Percentiles rank a stretch among this genome's conserved stretches.
Conservation (phyloP, 2,113 vertebrate species). For the Parotia lawesii region DNA sequence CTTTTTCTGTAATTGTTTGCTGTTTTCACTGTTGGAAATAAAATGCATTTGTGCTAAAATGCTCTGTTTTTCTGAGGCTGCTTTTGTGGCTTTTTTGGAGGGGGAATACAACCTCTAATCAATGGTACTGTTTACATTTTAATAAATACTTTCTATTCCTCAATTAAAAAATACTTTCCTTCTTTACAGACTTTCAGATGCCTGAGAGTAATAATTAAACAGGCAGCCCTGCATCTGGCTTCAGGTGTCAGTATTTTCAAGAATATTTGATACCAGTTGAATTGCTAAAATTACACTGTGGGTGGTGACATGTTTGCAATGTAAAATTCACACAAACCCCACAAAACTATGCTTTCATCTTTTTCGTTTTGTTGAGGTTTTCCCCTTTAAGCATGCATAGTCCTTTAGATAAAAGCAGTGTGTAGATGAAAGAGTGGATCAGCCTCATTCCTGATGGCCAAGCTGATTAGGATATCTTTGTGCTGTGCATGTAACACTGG, state of each 20-base stretch:
- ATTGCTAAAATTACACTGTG: not conserved
- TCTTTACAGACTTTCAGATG: not conserved
- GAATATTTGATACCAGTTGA: not conserved
- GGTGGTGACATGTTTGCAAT: not conserved
- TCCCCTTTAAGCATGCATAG: not conserved
- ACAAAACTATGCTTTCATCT: not conserved
- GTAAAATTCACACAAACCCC: not conserved
- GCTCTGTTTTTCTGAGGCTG: not conserved
- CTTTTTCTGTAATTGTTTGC: not conserved
- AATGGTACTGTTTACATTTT: not conserved
- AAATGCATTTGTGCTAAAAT: not conserved
- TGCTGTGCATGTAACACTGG: not conserved
- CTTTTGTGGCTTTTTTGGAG: not conserved
- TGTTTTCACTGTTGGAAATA: not conserved
- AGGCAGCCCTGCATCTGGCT: not conserved
- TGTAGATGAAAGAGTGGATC: not conserved
- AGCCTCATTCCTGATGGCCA: not conserved
- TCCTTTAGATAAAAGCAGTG: not conserved
- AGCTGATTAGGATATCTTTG: not conserved
- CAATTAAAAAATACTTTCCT: not conserved
- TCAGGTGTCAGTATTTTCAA: constrained; percentile 16
- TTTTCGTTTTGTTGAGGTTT: not conserved
- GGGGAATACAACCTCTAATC: not conserved
- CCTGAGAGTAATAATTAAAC: not conserved
- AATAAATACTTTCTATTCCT: not conserved